A percentile compares a stretch with the other conserved stretches of the same genome.
phyloP scores from a whole-genome alignment of 1,140 invertebrate species.

The Lordiphosa collinella region DNA sequence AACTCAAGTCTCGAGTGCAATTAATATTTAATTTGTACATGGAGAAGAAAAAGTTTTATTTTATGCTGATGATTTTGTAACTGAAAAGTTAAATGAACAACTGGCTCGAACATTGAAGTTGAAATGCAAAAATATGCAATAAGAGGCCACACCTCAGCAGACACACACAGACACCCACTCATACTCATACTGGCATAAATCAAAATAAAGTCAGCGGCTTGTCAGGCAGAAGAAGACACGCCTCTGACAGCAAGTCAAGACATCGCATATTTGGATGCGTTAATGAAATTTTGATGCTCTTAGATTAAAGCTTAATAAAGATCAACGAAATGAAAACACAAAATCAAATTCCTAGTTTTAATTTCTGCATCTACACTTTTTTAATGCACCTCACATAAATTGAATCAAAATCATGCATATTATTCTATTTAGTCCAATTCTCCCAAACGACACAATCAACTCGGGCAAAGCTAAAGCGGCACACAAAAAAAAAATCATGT shows the following conservation, averaged over 20 bases:
- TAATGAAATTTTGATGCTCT: too few relatives aligned
- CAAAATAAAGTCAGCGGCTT: conserved; percentile 33
- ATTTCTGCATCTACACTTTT: too few relatives aligned
- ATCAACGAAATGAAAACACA: too few relatives aligned
- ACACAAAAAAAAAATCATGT: too few relatives aligned
- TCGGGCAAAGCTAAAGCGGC: too few relatives aligned
- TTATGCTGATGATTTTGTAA: conserved; percentile 43
- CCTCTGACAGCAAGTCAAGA: conserved; percentile 17
- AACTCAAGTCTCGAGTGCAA: conserved; percentile 35
- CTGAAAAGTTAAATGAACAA: conserved; percentile 51
- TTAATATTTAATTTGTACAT: conserved; percentile 72
- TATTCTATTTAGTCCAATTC: too few relatives aligned
- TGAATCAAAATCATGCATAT: too few relatives aligned
- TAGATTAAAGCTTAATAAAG: too few relatives aligned
- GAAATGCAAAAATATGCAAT: conserved; percentile 32
- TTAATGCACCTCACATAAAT: too few relatives aligned
- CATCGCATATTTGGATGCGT: background rate
- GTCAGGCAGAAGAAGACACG: conserved; percentile 17
- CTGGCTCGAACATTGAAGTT: conserved; percentile 24
- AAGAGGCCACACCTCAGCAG: conserved; percentile 17
- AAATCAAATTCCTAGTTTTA: too few relatives aligned
- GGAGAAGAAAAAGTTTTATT: conserved; percentile 67
- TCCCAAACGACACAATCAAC: too few relatives aligned
- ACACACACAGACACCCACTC: conserved; percentile 9
- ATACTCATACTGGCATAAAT: conserved; percentile 12